Percentiles rank a stretch among this genome's conserved stretches.
phyloP scores from a whole-genome alignment of 2,888 invertebrate species.

The Anoplius nigerrimus region DNA sequence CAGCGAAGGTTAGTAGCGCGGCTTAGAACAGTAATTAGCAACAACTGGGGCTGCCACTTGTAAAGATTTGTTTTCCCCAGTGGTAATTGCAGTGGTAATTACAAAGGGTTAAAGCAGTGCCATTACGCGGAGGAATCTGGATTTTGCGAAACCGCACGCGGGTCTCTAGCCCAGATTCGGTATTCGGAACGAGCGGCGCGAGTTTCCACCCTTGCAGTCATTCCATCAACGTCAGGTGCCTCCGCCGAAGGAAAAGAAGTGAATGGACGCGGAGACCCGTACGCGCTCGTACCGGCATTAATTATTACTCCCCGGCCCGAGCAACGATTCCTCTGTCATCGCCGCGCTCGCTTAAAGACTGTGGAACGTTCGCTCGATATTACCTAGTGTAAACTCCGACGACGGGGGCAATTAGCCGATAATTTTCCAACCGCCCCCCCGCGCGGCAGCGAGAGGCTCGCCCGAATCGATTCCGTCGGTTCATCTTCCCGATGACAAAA shows the following conservation, averaged over 20 bases:
- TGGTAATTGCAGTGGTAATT: conserved; percentile 2
- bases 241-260: conserved; percentile 17
- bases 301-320: conserved; percentile 18
- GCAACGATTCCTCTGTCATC: conserved; percentile 2
- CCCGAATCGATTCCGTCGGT: too few relatives aligned
- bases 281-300: not conserved
- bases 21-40: conserved; percentile 1
- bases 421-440: too few relatives aligned
- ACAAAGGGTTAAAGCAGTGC: conserved; percentile 2
- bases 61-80: not conserved
- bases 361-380: too few relatives aligned
- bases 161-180: not conserved
- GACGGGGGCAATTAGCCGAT: too few relatives aligned
- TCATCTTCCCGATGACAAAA: too few relatives aligned
- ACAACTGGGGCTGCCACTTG: conserved; percentile 1
- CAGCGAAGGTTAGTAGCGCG: too few relatives aligned
- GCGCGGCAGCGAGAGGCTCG: too few relatives aligned
- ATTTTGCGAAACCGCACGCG: conserved; percentile 8
- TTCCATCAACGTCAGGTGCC: conserved; percentile 38
- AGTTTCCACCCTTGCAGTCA: conserved; percentile 13
- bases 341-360: too few relatives aligned
- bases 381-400: too few relatives aligned
- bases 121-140: not conserved
- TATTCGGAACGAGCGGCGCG: conserved; percentile 14
- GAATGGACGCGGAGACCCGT: too few relatives aligned